phyloP scores from a whole-genome alignment of 2,113 vertebrate genomes.

The Balaeniceps rex region DNA sequence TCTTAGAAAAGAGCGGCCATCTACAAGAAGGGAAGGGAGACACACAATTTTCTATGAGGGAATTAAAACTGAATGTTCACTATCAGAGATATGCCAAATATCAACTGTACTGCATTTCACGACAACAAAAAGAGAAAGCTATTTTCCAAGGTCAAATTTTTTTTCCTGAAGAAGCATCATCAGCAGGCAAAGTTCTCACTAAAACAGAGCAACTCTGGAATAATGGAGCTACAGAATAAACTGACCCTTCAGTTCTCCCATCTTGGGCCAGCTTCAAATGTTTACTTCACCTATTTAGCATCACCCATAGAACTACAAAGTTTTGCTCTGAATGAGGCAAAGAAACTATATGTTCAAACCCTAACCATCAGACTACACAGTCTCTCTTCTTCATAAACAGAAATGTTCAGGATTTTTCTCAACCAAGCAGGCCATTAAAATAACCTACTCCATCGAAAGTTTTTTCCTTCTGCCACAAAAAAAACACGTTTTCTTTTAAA shows the following conservation, averaged over 20 bases:
- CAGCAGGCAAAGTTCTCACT: neutral
- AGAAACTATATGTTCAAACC: neutral
- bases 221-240: neutral
- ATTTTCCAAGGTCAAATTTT: neutral
- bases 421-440: neutral
- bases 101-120: neutral
- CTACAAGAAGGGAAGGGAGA: neutral
- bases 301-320: neutral
- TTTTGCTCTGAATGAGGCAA: neutral
- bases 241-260: neutral
- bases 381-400: neutral
- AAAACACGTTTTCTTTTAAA: neutral
- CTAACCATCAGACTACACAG: neutral
- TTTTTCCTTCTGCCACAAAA: neutral
- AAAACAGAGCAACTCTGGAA: neutral
- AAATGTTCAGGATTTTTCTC: neutral
- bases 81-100: neutral
- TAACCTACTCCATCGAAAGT: rapidly evolving
- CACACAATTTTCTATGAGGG: neutral
- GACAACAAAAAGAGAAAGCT: neutral
- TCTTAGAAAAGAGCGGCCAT: neutral
- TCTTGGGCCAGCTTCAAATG: neutral
- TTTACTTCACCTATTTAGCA: neutral
- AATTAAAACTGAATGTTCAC: neutral
- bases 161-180: neutral